Evolutionary conservation across 2,797 vertebrate species (phyloP).

Genomic region (Sphaeramia orbicularis): DNA sequence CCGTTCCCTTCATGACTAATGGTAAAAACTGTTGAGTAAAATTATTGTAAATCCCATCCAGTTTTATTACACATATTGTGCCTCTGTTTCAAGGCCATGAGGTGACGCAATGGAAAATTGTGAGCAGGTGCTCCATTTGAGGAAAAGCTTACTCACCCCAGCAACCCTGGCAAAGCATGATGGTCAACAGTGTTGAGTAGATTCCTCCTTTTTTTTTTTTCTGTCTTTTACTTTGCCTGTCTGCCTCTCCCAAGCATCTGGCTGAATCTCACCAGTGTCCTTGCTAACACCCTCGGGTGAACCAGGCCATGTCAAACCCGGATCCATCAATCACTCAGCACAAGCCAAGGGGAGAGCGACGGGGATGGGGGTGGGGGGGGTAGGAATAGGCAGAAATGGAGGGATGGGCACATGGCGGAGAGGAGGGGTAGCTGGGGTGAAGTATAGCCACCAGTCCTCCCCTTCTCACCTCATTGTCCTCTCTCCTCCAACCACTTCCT

Average conservation of each 20-base stretch:
- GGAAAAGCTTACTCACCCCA: conserved; percentile 43
- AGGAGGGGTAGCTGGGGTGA: conserved; percentile 52
- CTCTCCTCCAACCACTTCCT: conserved; percentile 12
- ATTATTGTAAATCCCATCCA: no score
- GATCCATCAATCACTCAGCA: conserved; percentile 81
- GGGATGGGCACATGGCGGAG: conserved; percentile 43
- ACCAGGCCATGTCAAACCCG: conserved; percentile 78
- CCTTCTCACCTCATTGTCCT: conserved; percentile 48
- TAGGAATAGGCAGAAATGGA: conserved; percentile 51
- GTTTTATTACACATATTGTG: no score
- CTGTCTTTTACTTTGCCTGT: conserved; percentile 41
- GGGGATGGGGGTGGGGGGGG: conserved; percentile 19
- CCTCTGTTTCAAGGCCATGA: conserved; percentile 12
- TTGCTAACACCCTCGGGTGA: conserved; percentile 75
- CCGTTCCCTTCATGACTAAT: background rate
- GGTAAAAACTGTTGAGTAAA: no score
- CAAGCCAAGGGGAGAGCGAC: conserved; percentile 39
- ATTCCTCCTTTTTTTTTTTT: conserved; percentile 35
- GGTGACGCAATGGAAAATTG: conserved; percentile 49
- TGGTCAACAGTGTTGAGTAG: conserved; percentile 30
- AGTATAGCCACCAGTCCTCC: conserved; percentile 60
- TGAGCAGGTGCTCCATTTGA: conserved; percentile 48
- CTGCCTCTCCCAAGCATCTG: conserved; percentile 61
- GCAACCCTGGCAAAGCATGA: conserved; percentile 38
- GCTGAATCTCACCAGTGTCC: conserved; percentile 71